These are phyloP conservation scores for Cephus pygmeus DNA, from an alignment of 2,888 invertebrate species.

Conservation along the genomic window DNA sequence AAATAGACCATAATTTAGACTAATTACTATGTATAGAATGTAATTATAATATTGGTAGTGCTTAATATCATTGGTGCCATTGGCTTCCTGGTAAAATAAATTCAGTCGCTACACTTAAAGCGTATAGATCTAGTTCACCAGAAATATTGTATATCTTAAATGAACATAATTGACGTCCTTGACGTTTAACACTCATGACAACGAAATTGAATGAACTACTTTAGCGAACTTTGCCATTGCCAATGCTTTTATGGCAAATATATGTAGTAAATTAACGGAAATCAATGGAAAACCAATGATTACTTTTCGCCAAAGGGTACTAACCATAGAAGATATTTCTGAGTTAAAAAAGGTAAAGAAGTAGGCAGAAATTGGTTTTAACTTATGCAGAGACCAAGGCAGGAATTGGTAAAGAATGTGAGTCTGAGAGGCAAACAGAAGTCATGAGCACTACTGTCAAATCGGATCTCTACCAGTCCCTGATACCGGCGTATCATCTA, in stretches of 20 bases:
- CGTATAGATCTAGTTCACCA: neutral
- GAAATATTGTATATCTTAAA: neutral
- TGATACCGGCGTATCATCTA: slow-evolving; percentile 56
- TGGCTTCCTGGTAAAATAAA: neutral
- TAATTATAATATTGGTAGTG: neutral
- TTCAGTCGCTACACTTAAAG: neutral
- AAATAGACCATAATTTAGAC: neutral
- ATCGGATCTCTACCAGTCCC: slow-evolving; percentile 51
- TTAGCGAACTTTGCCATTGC: too few relatives aligned
- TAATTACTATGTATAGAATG: neutral
- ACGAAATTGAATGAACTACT: neutral
- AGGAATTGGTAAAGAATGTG: neutral
- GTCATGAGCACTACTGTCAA: slow-evolving; percentile 30
- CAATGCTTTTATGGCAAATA: neutral
- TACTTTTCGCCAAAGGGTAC: too few relatives aligned
- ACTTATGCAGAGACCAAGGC: neutral
- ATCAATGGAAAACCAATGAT: too few relatives aligned
- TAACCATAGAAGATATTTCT: neutral
- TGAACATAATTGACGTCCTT: neutral
- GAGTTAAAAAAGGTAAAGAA: neutral
- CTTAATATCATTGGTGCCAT: too few relatives aligned
- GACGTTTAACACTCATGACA: neutral
- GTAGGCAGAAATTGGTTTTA: neutral
- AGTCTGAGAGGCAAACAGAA: neutral
- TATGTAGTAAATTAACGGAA: neutral